Conservation (phyloP, 2,113 vertebrate species). For the Cryptomyrus ogoouensis region DNA sequence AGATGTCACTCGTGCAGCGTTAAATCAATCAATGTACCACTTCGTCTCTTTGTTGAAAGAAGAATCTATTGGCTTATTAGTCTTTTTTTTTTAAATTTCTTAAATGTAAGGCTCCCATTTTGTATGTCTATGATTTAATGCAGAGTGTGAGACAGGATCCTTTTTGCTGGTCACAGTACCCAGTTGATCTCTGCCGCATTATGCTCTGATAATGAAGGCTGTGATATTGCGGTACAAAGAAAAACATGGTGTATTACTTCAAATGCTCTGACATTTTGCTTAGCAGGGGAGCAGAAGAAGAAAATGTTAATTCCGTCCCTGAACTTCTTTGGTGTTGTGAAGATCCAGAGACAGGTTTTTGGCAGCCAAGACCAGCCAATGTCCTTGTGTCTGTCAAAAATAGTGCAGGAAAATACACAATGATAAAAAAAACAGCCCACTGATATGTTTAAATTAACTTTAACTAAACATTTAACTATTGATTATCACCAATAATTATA, state of each 20-base stretch:
- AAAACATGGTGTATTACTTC: background rate
- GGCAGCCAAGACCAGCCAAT: background rate
- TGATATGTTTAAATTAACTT: background rate
- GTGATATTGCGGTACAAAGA: background rate
- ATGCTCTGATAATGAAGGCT: background rate
- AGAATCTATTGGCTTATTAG: background rate
- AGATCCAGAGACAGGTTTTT: background rate
- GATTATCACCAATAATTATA: background rate
- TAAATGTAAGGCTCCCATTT: background rate
- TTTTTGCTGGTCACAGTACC: background rate
- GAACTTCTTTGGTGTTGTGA: background rate
- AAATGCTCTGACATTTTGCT: background rate
- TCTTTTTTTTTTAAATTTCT: background rate
- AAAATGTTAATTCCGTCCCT: background rate
- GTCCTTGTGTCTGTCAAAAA: background rate
- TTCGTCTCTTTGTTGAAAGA: background rate
- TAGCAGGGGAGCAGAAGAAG: background rate
- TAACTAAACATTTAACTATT: background rate
- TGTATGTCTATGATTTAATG: background rate
- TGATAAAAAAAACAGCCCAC: background rate
- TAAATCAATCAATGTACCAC: background rate
- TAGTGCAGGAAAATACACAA: background rate
- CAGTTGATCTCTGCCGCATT: background rate
- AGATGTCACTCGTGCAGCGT: background rate
- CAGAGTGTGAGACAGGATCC: background rate